phyloP scores from a whole-genome alignment of 1,140 invertebrate genomes.

The Leptinotarsa lineolata region DNA sequence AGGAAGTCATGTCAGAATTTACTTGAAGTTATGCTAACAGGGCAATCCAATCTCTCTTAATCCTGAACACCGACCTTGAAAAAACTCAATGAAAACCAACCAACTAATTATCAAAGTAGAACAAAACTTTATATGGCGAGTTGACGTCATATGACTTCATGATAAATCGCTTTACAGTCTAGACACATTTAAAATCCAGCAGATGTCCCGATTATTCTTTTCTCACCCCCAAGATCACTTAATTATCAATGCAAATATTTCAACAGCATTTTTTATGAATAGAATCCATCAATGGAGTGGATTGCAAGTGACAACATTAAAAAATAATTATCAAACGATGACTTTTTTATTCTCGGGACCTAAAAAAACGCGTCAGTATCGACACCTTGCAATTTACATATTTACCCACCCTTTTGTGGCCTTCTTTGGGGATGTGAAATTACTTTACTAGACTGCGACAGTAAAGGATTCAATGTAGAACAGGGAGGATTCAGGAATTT shows the following conservation, averaged over 20 bases:
- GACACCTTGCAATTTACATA: conserved; percentile 38
- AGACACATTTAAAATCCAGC: background rate
- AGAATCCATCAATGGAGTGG: conserved; percentile 42
- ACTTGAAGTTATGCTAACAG: too few species aligned
- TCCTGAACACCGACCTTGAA: too few species aligned
- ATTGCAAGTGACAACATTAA: conserved; percentile 45
- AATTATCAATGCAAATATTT: conserved; percentile 45
- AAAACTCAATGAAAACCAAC: too few species aligned
- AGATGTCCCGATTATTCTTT: conserved; percentile 6
- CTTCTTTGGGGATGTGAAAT: conserved; percentile 1
- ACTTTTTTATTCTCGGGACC: conserved; percentile 34
- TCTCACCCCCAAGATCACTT: conserved; percentile 26
- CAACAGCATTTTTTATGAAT: conserved; percentile 42
- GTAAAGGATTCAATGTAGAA: too few species aligned
- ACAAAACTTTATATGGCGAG: too few species aligned
- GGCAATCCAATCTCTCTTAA: too few species aligned
- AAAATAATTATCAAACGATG: conserved; percentile 46
- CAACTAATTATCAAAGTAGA: too few species aligned
- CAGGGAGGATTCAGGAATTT: too few species aligned
- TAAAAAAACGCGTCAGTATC: conserved; percentile 36
- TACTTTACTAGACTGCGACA: too few species aligned
- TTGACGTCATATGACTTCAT: too few species aligned
- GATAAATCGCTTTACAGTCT: background rate
- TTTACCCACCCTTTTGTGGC: background rate
- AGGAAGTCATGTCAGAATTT: too few species aligned